phyloP scores from a whole-genome alignment of 2,113 vertebrate genomes.

The Hirundichthys speculiger region DNA sequence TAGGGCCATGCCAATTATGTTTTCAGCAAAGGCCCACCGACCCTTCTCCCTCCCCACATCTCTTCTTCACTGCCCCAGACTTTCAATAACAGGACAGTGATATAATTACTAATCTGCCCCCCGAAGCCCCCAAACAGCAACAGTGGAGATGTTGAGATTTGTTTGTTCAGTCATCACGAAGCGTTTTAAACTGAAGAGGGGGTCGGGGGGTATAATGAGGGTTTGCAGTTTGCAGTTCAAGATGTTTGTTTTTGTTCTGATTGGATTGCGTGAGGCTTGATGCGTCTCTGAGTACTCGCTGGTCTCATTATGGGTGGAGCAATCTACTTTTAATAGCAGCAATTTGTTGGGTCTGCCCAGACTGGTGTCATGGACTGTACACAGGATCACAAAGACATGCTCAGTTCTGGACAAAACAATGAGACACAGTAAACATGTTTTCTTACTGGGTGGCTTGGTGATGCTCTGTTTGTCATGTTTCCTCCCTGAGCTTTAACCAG shows the following conservation, averaged over 20 bases:
- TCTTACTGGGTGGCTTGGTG: constrained; percentile 12
- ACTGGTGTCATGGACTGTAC: constrained; percentile 38
- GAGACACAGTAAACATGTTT: constrained; percentile 22
- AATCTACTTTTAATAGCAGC: constrained; percentile 69
- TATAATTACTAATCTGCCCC: constrained; percentile 74
- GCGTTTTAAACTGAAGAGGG: constrained; percentile 68
- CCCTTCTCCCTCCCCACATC: constrained; percentile 33
- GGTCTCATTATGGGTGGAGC: constrained; percentile 50
- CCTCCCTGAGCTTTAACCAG: neutral
- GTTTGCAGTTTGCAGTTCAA: constrained; percentile 54
- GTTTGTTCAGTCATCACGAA: constrained; percentile 77
- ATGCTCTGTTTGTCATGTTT: neutral
- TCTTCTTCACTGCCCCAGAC: constrained; percentile 49
- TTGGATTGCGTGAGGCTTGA: constrained; percentile 65
- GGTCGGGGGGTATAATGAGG: constrained; percentile 59
- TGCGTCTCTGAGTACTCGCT: constrained; percentile 49
- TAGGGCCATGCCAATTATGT: constrained; percentile 76
- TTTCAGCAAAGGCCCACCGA: constrained; percentile 67
- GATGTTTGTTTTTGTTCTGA: constrained; percentile 78
- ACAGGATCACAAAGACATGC: constrained; percentile 17
- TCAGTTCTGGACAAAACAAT: constrained; percentile 19
- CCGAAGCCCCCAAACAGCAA: constrained; percentile 44
- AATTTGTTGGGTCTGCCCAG: constrained; percentile 55
- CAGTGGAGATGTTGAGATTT: constrained; percentile 68
- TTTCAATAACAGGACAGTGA: constrained; percentile 76